A percentile compares a stretch with the other conserved stretches of the same genome.
Conservation (phyloP, 2,888 invertebrate species). For the Serrognathus titanus region DNA sequence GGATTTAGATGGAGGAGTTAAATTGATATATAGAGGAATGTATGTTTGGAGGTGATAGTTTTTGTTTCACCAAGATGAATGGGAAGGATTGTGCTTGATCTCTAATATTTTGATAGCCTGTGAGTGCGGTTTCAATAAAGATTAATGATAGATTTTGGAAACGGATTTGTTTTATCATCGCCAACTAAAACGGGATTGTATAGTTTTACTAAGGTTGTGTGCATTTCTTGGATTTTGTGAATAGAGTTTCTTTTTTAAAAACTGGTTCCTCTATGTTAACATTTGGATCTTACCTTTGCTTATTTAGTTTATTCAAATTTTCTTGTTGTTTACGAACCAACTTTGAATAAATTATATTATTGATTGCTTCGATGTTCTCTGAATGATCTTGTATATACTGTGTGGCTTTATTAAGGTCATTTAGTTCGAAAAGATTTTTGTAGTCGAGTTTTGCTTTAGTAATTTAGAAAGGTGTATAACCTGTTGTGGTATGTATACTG, state of each 20-base stretch:
- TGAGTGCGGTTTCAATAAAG: slow-evolving; percentile 2
- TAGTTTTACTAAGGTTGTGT: not conserved
- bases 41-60: not conserved
- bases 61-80: not conserved
- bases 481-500: slow-evolving; percentile 17
- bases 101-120: not conserved
- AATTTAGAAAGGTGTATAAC: slow-evolving; percentile 17
- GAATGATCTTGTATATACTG: slow-evolving; percentile 9
- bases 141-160: slow-evolving; percentile 1
- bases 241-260: slow-evolving; percentile 1
- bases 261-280: not conserved
- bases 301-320: slow-evolving; percentile 1
- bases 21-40: slow-evolving; percentile 1
- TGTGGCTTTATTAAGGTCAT: not conserved
- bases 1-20: not conserved
- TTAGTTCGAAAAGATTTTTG: slow-evolving; percentile 15
- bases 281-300: not conserved
- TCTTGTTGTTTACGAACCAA: slow-evolving; percentile 2
- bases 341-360: not conserved
- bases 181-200: not conserved
- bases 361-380: not conserved
- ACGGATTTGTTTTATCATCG: slow-evolving; percentile 2
- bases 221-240: not conserved
- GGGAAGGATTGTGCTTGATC: not conserved
- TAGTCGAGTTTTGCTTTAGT: slow-evolving; percentile 17